Conservation (phyloP, 1,140 invertebrate genomes). For the Cardiocondyla obscurior region DNA sequence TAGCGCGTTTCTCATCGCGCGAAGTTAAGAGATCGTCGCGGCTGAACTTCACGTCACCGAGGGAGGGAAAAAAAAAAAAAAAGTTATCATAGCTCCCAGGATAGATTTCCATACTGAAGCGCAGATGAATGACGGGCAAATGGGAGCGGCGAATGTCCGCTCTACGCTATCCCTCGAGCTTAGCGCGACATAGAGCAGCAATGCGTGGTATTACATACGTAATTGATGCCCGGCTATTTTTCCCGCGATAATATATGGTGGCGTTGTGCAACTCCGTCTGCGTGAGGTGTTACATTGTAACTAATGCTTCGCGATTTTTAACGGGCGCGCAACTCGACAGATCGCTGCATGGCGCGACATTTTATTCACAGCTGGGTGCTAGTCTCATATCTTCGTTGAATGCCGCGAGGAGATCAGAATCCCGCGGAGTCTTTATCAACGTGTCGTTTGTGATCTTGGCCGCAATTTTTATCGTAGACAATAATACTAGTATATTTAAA, state of each 20-base stretch:
- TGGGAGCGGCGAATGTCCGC: constrained; percentile 12
- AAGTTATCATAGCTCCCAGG: constrained; percentile 42
- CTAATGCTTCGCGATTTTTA: constrained; percentile 46
- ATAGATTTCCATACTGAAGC: constrained; percentile 52
- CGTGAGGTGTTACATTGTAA: constrained; percentile 44
- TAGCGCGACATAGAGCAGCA: constrained; percentile 40
- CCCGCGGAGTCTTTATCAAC: not conserved
- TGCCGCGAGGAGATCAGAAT: not conserved
- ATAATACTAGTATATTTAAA: not conserved
- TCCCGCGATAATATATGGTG: constrained; percentile 13
- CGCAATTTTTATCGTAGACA: not conserved
- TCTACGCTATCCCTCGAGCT: constrained; percentile 15
- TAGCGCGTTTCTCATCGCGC: not conserved
- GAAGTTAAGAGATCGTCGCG: constrained; percentile 27
- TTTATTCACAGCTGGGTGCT: not conserved
- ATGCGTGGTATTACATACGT: constrained; percentile 49
- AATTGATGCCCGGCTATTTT: constrained; percentile 53
- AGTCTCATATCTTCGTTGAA: constrained; percentile 6
- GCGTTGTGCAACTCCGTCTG: constrained; percentile 20
- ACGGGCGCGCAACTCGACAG: not conserved
- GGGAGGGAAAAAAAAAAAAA: no score
- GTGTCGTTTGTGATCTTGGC: not conserved
- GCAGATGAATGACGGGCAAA: constrained; percentile 46
- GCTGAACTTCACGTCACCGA: constrained; percentile 22
- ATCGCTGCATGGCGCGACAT: constrained; percentile 8